phyloP scores from a whole-genome alignment of 2,888 invertebrate species.

The Trissonchulus sp. region DNA sequence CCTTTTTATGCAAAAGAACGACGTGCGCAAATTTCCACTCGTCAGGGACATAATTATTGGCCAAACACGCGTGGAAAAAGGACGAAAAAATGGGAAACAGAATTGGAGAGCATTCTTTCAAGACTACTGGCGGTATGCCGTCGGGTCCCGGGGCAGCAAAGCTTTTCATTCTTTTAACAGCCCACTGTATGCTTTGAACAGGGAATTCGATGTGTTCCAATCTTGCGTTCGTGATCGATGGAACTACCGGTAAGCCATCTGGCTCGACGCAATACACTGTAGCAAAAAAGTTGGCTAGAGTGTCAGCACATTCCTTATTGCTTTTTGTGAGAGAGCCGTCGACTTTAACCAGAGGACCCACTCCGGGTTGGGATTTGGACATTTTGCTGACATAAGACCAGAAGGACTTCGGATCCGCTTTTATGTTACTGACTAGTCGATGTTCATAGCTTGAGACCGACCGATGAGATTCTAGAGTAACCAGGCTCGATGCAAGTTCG shows the following conservation, averaged over 20 bases:
- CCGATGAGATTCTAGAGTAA: conserved; percentile 2
- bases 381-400: too few relatives aligned
- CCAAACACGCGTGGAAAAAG: conserved; percentile 4
- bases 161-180: conserved; percentile 6
- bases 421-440: not conserved
- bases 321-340: too few relatives aligned
- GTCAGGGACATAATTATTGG: not conserved
- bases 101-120: conserved; percentile 7
- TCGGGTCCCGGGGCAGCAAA: not conserved
- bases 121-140: not conserved
- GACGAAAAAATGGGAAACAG: not conserved
- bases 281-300: not conserved
- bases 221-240: not conserved
- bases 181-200: not conserved
- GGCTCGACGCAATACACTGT: not conserved
- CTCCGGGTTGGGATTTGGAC: not conserved
- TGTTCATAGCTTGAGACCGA: too few relatives aligned
- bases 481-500: not conserved
- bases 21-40: conserved; percentile 5
- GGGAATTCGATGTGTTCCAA: not conserved
- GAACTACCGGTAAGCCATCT: not conserved
- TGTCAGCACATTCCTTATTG: conserved; percentile 9
- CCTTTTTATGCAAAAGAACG: conserved; percentile 3
- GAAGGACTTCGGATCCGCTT: conserved; percentile 1
- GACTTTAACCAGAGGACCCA: not conserved